Conservation (phyloP, 2,888 invertebrate genomes). For the Lutraria lutraria region DNA sequence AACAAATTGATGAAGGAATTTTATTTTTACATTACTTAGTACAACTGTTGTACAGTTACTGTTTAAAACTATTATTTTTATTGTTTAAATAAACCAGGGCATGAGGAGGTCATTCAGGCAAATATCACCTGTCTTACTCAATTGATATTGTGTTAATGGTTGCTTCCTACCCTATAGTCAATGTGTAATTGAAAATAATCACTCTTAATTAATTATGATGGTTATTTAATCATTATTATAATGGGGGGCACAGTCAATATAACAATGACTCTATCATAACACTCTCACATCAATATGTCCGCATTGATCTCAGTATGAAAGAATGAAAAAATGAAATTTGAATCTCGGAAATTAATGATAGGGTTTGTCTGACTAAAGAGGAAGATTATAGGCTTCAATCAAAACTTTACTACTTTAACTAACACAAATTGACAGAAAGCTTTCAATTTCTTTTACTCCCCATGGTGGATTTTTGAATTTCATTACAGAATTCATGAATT, state of each 20-base stretch:
- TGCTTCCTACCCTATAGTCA: not conserved
- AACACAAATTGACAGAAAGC: slow-evolving; percentile 32
- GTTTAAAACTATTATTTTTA: not conserved
- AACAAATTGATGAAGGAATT: too few relatives aligned
- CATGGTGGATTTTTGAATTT: slow-evolving; percentile 8
- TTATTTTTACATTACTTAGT: not conserved
- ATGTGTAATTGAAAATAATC: slow-evolving; percentile 1
- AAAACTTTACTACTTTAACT: slow-evolving; percentile 32
- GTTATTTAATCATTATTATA: not conserved
- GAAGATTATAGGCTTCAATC: slow-evolving; percentile 42
- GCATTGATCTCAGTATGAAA: slow-evolving; percentile 28
- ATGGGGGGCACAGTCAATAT: not conserved
- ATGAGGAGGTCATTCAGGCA: not conserved
- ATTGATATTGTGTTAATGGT: not conserved
- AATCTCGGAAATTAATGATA: slow-evolving; percentile 37
- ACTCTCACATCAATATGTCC: not conserved
- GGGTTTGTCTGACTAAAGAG: slow-evolving; percentile 13
- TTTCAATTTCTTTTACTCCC: slow-evolving; percentile 21
- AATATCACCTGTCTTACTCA: not conserved
- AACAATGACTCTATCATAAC: not conserved
- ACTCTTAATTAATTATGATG: slow-evolving; percentile 23
- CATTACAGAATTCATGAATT: slow-evolving; percentile 13
- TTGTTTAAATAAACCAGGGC: not conserved
- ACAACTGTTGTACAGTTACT: too few relatives aligned
- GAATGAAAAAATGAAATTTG: slow-evolving; percentile 45